These are phyloP conservation scores for Diaperis boleti DNA, from an alignment of 2,888 invertebrate genomes.

Conservation along the genomic window DNA sequence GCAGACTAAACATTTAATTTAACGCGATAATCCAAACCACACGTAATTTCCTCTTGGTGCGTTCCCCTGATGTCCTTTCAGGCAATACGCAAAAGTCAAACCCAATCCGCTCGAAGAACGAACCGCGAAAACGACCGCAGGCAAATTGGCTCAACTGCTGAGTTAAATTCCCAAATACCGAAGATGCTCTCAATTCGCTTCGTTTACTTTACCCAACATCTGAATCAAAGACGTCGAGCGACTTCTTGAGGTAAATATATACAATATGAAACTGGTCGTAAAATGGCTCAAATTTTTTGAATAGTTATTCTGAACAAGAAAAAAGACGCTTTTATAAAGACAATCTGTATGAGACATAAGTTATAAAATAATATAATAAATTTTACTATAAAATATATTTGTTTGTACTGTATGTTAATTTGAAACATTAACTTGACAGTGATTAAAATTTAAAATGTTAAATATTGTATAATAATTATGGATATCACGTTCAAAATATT, in stretches of 20 bases:
- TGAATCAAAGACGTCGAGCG: slow-evolving; percentile 29
- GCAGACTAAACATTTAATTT: slow-evolving; percentile 48
- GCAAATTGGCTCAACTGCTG: slow-evolving; percentile 45
- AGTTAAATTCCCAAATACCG: slow-evolving; percentile 39
- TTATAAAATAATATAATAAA: too few relatives aligned
- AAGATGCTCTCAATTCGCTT: slow-evolving; percentile 26
- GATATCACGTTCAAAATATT: too few relatives aligned
- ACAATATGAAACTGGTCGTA: not conserved
- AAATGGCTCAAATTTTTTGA: too few relatives aligned
- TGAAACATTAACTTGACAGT: too few relatives aligned
- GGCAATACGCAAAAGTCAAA: slow-evolving; percentile 41
- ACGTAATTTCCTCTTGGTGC: slow-evolving; percentile 43
- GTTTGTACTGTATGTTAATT: too few relatives aligned
- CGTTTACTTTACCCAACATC: slow-evolving; percentile 29
- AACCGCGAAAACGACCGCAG: slow-evolving; percentile 46
- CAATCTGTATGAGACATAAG: too few relatives aligned
- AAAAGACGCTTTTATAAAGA: too few relatives aligned
- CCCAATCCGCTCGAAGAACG: slow-evolving; percentile 40
- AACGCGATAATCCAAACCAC: slow-evolving; percentile 48
- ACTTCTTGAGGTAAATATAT: not conserved
- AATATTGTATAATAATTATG: too few relatives aligned
- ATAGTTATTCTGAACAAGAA: too few relatives aligned
- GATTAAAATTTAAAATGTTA: too few relatives aligned
- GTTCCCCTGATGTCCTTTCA: slow-evolving; percentile 35
- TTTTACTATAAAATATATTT: too few relatives aligned